A percentile compares a stretch with the other conserved stretches of the same genome.
phyloP scores from a whole-genome alignment of 2,113 vertebrate genomes.

The Callopanchax toddi region DNA sequence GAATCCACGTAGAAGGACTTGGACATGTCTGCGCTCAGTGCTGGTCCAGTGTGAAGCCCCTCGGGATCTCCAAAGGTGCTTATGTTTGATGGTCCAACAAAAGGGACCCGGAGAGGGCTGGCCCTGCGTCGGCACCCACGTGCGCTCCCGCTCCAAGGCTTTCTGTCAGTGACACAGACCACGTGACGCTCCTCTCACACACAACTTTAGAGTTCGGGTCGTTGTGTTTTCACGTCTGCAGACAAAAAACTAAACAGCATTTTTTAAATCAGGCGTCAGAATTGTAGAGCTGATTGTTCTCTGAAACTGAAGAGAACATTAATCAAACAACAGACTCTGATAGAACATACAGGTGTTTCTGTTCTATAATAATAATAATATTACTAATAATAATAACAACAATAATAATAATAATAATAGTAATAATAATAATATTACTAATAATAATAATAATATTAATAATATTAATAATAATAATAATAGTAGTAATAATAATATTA shows the following conservation, averaged over 20 bases:
- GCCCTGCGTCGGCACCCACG: constrained; percentile 91
- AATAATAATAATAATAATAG: too few species aligned
- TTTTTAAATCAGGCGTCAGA: too few species aligned
- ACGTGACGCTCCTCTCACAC: constrained; percentile 89
- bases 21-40: constrained; percentile 84
- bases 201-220: constrained; percentile 68
- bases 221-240: constrained; percentile 59
- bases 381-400: too few species aligned
- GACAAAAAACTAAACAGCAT: not conserved
- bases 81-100: constrained; percentile 94
- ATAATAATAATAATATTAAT: too few species aligned
- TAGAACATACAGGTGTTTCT: too few species aligned
- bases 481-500: too few species aligned
- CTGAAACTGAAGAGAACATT: too few species aligned
- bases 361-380: too few species aligned
- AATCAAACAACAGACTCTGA: too few species aligned
- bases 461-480: too few species aligned
- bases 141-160: constrained; percentile 86
- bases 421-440: too few species aligned
- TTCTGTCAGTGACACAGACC: constrained; percentile 85
- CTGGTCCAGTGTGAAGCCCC: constrained; percentile 82
- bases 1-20: constrained; percentile 99
- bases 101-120: constrained; percentile 97
- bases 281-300: too few species aligned
- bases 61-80: constrained; percentile 88